Evolutionary conservation across 1,140 invertebrate genomes (phyloP).

Genomic region (Procambarus virginalis): DNA sequence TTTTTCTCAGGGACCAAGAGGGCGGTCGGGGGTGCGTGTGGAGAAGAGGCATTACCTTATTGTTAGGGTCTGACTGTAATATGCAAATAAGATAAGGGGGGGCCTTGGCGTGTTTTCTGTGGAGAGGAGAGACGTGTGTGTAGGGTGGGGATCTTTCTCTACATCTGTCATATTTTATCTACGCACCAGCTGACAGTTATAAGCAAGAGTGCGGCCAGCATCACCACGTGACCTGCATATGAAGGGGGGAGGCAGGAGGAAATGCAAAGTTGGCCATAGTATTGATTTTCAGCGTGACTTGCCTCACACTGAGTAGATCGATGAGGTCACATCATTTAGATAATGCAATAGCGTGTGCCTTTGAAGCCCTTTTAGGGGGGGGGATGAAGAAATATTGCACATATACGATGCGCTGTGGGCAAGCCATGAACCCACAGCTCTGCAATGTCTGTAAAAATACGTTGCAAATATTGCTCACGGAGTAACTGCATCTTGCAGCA

Average conservation of each 20-base stretch:
- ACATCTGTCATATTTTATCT: no score
- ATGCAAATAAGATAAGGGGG: constrained; percentile 43
- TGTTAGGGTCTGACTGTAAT: constrained; percentile 23
- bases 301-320: constrained; percentile 13
- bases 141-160: constrained; percentile 13
- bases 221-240: not conserved
- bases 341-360: not conserved
- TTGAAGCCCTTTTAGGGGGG: not conserved
- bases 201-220: no score
- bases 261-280: constrained; percentile 15
- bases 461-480: not conserved
- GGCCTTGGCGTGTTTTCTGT: constrained; percentile 28
- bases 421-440: not conserved
- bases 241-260: not conserved
- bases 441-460: not conserved
- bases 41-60: constrained; percentile 26
- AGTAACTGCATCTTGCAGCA: not conserved
- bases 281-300: constrained; percentile 34
- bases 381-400: not conserved
- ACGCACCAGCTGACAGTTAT: no score
- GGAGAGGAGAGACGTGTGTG: constrained; percentile 8
- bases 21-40: not conserved
- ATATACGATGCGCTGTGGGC: not conserved
- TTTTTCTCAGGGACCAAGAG: not conserved
- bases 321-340: constrained; percentile 16